Conservation (phyloP, 2,888 invertebrate species). For the Melitaea athalia region DNA sequence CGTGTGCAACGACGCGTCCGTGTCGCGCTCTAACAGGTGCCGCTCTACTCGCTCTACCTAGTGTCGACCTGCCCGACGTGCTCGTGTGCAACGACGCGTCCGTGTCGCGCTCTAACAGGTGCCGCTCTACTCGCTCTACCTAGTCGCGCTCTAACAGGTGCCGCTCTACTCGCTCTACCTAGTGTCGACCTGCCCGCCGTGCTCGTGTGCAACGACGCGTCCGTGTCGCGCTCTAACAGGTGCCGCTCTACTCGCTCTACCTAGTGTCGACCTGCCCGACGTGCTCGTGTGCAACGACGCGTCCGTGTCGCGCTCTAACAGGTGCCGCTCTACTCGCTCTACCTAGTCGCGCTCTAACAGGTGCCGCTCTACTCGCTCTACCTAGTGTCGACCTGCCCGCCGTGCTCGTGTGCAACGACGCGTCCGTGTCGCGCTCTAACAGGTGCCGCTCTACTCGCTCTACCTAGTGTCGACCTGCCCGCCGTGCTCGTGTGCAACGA, state of each 20-base stretch:
- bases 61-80: background rate
- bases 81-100: slow-evolving; percentile 6
- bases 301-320: slow-evolving; percentile 4
- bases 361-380: slow-evolving; percentile 41
- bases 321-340: background rate
- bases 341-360: slow-evolving; percentile 83
- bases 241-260: slow-evolving; percentile 37
- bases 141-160: slow-evolving; percentile 4
- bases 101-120: slow-evolving; percentile 6
- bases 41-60: slow-evolving; percentile 6
- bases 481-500: slow-evolving; percentile 91
- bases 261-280: background rate
- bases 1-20: slow-evolving; percentile 89
- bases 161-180: background rate
- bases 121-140: background rate
- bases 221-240: slow-evolving; percentile 85
- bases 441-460: background rate
- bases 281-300: slow-evolving; percentile 6
- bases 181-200: slow-evolving; percentile 83
- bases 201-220: slow-evolving; percentile 90
- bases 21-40: slow-evolving; percentile 84
- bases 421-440: slow-evolving; percentile 4
- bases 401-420: slow-evolving; percentile 6
- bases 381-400: background rate
- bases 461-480: slow-evolving; percentile 76